Percentiles rank a stretch among this genome's conserved stretches.
These are phyloP conservation scores for Onychomys arenicola DNA, from an alignment of 2,797 vertebrate species.

Conservation along the genomic window DNA sequence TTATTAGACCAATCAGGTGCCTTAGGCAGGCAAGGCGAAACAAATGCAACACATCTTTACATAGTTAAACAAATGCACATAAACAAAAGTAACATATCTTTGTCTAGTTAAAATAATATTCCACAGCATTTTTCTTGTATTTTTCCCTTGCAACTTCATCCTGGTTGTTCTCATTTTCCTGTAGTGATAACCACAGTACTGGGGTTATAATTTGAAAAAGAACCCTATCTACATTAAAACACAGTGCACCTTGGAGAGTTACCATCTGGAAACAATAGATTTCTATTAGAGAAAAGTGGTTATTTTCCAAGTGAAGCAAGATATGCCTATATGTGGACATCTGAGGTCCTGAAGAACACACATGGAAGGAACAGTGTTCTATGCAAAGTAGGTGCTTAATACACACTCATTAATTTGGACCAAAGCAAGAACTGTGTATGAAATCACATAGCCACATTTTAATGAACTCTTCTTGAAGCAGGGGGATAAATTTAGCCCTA, in stretches of 20 bases:
- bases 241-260: constrained; percentile 88
- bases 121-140: constrained; percentile 71
- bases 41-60: neutral
- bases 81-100: neutral
- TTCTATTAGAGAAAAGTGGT: neutral
- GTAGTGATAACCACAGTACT: constrained; percentile 90
- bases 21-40: neutral
- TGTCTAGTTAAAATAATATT: too few relatives aligned
- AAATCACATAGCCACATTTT: neutral
- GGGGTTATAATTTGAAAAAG: constrained; percentile 87
- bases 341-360: neutral
- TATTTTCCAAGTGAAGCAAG: neutral
- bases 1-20: neutral
- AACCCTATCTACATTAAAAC: constrained; percentile 87
- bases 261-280: constrained; percentile 85
- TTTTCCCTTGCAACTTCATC: constrained; percentile 74
- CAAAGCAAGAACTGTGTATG: neutral
- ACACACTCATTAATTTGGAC: neutral
- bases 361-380: neutral
- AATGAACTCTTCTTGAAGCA: constrained; percentile 31
- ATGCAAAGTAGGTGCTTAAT: neutral
- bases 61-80: neutral
- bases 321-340: neutral
- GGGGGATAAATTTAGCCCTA: neutral
- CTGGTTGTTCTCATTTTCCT: constrained; percentile 87